Base-by-base conservation (phyloP, 2,888 invertebrate genomes). In the Adineta ricciae region DNA sequence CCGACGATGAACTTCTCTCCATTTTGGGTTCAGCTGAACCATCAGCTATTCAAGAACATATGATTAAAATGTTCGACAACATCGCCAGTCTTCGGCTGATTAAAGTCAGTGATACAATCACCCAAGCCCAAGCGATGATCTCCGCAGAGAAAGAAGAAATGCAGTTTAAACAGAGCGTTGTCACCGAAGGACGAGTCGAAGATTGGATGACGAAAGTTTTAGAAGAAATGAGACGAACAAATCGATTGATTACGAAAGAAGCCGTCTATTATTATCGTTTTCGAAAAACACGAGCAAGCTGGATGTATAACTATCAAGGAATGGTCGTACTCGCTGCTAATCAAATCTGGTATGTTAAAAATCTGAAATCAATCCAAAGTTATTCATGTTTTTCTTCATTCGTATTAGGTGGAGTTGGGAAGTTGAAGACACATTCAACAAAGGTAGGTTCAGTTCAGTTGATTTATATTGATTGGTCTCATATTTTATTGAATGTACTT, bases 21-120 rank as follows among this genome's bases (percentile, higher is more conserved):
- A 95, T 96, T 88, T 92, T 96, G 84, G 96, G 96, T 24, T 95
- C 94, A 89, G 94, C 94, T 87, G 94, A 95, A 87, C 94, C 95
- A 19, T 92, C 92, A 84, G 94, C 94, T 88, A 95, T 96, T 16
- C 96, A 96, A 90, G 95, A 96, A 88, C 95, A 96, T 89, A 95
- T 96, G 92, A 94, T 95, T 85, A 96, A 96, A 93, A 96, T 96
- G 95, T 96, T 95, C 90, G 96, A 96, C 90, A 96, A 96, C 88
- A 93, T 96, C 50, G 93, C 94, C 87, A 92, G 94, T 32, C 91
- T 96, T 86, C 92, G 93, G 50, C 78, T 85, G 19, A 92, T 96
- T 87, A 92, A 92, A 41, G 92, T 93, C 73, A 94, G 94, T 88
- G 92, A 92, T 86, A 92, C 92, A 24, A 93, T 93, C 84, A 93